Base-by-base conservation (phyloP, 2,113 vertebrate species). In the Stegastes partitus region DNA sequence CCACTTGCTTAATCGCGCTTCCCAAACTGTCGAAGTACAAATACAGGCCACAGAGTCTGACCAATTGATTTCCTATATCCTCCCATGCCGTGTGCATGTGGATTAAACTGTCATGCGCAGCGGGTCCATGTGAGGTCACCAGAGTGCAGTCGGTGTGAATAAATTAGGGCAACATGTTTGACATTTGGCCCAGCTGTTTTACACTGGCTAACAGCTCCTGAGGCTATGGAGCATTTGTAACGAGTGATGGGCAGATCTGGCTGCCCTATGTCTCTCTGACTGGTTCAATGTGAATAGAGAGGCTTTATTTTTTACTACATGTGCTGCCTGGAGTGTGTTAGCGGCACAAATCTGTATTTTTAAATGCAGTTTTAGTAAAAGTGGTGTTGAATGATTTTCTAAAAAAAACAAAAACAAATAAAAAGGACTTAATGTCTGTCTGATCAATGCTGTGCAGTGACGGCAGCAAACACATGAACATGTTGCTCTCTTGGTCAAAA, bases 141-240 rank as follows among this genome's bases (percentile, higher is more conserved):
- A 23, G 31, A 58, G 55, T 63, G 71, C 22, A 12, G 62, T 31
- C 65, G 75, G 45, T 53, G 51, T 61, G 51, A 49, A 79, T 79
- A 79, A 83, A 87, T 54, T 59, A 84, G 75, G 58, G 68, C 68
- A 75, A 62, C 25, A 47, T 54, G 61, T 73, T 87, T 87, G 81
- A 79, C 78, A 57, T 80, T 67, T 82, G 59, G 45, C 59, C 67
- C 50, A 25, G 53, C 75, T 80, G 79, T 66, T 85, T 87, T 31
- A 68, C 25, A 50, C 54, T 15, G 47, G 26, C 44, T 9, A 11
- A 66, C 21, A 59, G 28, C 51, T 26, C 85, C 77, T 0, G 21
- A 34, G 73, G 87, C 83, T 73, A 31, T 62, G 53, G 55, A 64
- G 73, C 55, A 66, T 83, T 59, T 58, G 70, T 45, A 67, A 49